Percentiles rank a stretch among this genome's conserved stretches.
Evolutionary conservation across 1,140 invertebrate genomes (phyloP).

Genomic region (Drosophila tani): DNA sequence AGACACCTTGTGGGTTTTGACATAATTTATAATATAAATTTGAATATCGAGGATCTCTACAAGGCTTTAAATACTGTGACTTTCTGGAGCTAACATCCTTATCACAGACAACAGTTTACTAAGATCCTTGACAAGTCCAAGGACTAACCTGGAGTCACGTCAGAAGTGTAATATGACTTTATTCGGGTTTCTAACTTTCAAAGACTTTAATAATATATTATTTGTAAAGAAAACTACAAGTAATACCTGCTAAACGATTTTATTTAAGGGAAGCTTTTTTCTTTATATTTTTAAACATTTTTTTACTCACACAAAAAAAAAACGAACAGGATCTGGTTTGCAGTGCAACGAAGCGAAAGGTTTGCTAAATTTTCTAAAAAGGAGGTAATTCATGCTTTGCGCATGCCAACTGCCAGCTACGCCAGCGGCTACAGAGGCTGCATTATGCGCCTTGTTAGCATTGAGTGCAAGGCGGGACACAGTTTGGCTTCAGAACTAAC

Average conservation of each 20-base stretch:
- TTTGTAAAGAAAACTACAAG: neutral
- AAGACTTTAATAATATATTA: neutral
- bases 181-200: neutral
- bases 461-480: slow-evolving; percentile 8
- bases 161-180: too few relatives aligned
- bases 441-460: slow-evolving; percentile 26
- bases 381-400: slow-evolving; percentile 28
- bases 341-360: slow-evolving; percentile 20
- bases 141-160: too few relatives aligned
- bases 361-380: slow-evolving; percentile 18
- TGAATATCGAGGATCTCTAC: too few relatives aligned
- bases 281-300: neutral
- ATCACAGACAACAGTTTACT: too few relatives aligned
- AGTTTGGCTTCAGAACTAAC: slow-evolving; percentile 23
- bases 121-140: neutral
- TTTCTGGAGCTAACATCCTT: neutral
- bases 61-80: neutral
- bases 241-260: neutral
- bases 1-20: neutral
- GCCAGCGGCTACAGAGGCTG: slow-evolving; percentile 31
- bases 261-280: too few relatives aligned
- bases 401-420: slow-evolving; percentile 27
- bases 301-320: neutral
- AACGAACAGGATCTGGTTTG: slow-evolving; percentile 10
- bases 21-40: neutral